Percentiles rank a stretch among this genome's conserved stretches.
Conservation (phyloP, 2,797 vertebrate species). For the Enoplosus armatus region DNA sequence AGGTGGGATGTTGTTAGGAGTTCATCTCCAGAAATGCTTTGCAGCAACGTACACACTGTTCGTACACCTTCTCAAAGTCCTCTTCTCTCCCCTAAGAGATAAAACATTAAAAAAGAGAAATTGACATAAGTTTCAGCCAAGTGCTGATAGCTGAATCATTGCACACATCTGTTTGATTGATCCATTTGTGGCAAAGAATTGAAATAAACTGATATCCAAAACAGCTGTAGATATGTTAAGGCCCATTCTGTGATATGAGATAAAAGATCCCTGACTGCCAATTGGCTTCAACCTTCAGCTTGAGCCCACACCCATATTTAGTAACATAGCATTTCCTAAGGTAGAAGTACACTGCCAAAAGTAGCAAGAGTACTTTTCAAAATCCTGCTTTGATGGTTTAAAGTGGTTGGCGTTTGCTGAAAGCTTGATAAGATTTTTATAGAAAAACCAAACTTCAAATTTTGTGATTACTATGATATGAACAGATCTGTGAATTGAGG, state of each 20-base stretch:
- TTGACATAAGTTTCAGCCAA: conserved; percentile 1
- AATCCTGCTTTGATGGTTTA: not conserved
- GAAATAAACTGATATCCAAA: not conserved
- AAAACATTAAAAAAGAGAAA: conserved; percentile 25
- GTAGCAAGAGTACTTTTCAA: conserved; percentile 6
- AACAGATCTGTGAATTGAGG: not conserved
- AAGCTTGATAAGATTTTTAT: not conserved
- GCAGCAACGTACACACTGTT: conserved; percentile 96
- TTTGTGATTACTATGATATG: not conserved
- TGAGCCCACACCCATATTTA: not conserved
- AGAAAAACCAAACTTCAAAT: conserved; percentile 2
- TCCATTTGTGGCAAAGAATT: not conserved
- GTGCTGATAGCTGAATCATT: not conserved
- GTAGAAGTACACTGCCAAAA: not conserved
- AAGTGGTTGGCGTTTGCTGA: not conserved
- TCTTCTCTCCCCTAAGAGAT: conserved; percentile 88
- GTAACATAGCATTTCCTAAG: not conserved
- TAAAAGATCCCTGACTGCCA: conserved; percentile 23
- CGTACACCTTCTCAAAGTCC: conserved; percentile 95
- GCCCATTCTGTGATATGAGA: not conserved
- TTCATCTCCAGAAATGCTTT: conserved; percentile 90
- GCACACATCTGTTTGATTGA: not conserved
- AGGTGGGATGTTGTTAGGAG: conserved; percentile 77
- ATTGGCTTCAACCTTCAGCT: conserved; percentile 22
- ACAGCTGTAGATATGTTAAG: not conserved